A percentile compares a stretch with the other conserved stretches of the same genome.
These are phyloP conservation scores for Zoanthus solanderi DNA, from an alignment of 92 coral and sea anemone genomes.

Conservation along the genomic window DNA sequence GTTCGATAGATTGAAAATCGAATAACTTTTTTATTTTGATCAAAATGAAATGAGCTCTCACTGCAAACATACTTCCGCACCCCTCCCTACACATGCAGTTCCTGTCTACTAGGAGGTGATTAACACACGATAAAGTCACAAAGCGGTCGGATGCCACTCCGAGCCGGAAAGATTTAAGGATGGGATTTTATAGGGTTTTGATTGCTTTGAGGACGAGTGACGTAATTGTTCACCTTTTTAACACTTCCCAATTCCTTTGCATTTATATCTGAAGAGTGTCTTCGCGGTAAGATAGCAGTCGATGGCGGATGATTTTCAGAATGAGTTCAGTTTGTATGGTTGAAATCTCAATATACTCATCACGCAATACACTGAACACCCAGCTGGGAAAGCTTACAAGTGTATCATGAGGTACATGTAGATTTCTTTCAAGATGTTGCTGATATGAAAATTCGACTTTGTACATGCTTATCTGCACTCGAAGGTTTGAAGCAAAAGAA, in stretches of 20 bases:
- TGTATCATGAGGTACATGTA: not conserved
- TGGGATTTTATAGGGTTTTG: not conserved
- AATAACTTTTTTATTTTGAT: not conserved
- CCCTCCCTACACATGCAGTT: slow-evolving; percentile 9
- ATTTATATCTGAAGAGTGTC: not conserved
- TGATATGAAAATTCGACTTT: not conserved
- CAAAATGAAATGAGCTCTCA: not conserved
- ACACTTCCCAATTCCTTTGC: not conserved
- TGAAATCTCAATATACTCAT: slow-evolving; percentile 11
- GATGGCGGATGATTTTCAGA: not conserved
- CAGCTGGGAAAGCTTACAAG: not conserved
- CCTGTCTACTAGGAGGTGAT: not conserved
- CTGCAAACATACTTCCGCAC: not conserved
- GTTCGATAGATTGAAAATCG: not conserved
- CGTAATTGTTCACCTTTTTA: not conserved
- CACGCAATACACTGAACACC: slow-evolving; percentile 6
- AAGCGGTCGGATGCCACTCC: not conserved
- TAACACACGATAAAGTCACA: not conserved
- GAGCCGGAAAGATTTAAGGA: not conserved
- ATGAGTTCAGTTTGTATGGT: not conserved
- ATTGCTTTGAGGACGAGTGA: slow-evolving; percentile 3
- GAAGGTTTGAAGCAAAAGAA: not conserved
- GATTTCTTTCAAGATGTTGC: slow-evolving; percentile 15
- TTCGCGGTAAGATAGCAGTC: not conserved
- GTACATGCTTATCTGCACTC: not conserved